Evolutionary conservation across 2,888 invertebrate genomes (phyloP), one percentile per base, ranked within the genome.

Genomic region (Halictus ligatus): DNA sequence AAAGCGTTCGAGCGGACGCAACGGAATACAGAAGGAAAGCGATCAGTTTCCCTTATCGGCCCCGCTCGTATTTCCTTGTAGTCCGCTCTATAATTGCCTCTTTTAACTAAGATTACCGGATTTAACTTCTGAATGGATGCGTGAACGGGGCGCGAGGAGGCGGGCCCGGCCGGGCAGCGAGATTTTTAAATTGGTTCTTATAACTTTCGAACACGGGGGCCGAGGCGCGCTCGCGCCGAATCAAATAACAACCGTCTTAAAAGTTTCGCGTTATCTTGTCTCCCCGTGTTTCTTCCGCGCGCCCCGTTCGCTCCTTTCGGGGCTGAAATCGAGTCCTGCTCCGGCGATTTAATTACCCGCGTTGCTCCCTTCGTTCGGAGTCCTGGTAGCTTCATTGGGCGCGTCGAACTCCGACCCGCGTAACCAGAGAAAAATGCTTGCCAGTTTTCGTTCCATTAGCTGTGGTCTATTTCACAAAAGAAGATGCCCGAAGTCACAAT

Each of bases 161-260:
- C 35, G 29, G 25, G 13, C 35, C 35, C 43, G 64, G 18, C 15
- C 29, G 54, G 46, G 79, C 58, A 67, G 58, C 71, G 73, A 88
- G 91, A 93, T 94, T 94, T 93, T 94, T 94, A 94, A 94, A 94
- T 94, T 94, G 94, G 91, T 94, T 94, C 94, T 94, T 94, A 94
- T 93, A 94, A 94, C 92, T 94, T 69, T 94, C 93, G 92, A 94
- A 93, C 91, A 93, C 90, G 64, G 81, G 25, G 85, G 60, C 78
- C n/a, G 76, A 81, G 84, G 81, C 77, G 83, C 86, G 79, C 78
- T 83, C 86, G 71, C 76, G 84, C 83, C 88, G 90, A 92, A 93
- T 93, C 92, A 92, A 94, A 94, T 94, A 92, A 92, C 90, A 91
- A 88, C 85, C 87, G 91, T 90, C 93, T 92, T 91, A 92, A 92